Conservation (phyloP, 2,113 vertebrate species). For the Calonectris borealis region DNA sequence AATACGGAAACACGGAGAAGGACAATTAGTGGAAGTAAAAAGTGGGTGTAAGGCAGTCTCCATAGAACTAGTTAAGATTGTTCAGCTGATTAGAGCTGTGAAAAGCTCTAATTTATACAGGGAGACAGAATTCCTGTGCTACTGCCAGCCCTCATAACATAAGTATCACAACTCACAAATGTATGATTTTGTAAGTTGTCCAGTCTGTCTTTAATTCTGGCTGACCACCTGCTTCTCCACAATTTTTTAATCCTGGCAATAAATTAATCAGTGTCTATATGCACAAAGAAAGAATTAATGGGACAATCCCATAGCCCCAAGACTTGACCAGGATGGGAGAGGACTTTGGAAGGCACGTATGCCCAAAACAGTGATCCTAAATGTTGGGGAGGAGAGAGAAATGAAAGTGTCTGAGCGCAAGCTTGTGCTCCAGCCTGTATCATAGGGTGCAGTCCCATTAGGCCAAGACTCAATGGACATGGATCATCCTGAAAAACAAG, state of each 20-base stretch:
- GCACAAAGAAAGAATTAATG: background rate
- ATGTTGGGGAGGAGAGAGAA: background rate
- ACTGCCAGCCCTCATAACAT: background rate
- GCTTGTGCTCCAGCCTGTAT: background rate
- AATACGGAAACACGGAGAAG: background rate
- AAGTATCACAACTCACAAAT: background rate
- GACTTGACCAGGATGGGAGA: background rate
- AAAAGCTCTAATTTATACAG: background rate
- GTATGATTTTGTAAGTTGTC: background rate
- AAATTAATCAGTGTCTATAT: background rate
- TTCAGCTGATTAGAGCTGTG: background rate
- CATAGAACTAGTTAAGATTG: background rate
- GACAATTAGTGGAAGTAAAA: background rate
- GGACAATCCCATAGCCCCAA: background rate
- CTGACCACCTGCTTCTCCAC: background rate
- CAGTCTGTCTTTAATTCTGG: background rate
- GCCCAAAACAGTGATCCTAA: background rate
- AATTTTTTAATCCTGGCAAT: background rate
- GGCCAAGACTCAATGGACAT: background rate
- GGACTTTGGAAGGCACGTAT: background rate
- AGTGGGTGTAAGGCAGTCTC: background rate
- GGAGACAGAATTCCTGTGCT: background rate
- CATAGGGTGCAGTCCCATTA: background rate
- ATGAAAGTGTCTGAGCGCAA: background rate
- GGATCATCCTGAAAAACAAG: background rate